A percentile compares a stretch with the other conserved stretches of the same genome.
Evolutionary conservation across 2,888 invertebrate genomes (phyloP).

Genomic region (Buathra laborator): DNA sequence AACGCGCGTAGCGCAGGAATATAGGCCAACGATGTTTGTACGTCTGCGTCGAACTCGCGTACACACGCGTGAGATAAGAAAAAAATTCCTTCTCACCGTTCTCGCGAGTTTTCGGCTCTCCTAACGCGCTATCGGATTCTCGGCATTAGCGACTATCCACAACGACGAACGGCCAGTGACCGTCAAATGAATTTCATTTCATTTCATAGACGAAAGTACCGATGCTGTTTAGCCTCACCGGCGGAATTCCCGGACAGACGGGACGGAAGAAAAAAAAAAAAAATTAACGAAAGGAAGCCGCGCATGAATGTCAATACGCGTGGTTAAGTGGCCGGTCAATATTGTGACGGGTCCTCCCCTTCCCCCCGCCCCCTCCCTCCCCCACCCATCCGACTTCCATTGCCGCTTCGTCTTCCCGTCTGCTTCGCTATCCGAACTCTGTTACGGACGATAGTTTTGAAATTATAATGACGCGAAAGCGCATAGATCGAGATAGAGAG

Average conservation of each 20-base stretch:
- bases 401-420: conserved; percentile 12
- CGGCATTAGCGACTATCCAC: conserved; percentile 52
- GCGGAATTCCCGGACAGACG: conserved; percentile 28
- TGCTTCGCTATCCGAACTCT: conserved; percentile 28
- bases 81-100: conserved; percentile 55
- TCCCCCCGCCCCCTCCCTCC: not conserved
- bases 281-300: conserved; percentile 54
- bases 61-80: conserved; percentile 63
- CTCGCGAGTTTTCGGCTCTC: conserved; percentile 26
- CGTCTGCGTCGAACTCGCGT: not conserved
- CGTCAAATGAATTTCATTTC: conserved; percentile 9
- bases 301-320: conserved; percentile 63
- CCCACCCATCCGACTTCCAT: too few species aligned
- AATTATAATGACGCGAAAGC: conserved; percentile 61
- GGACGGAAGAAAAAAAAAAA: not conserved
- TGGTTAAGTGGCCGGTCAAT: conserved; percentile 64
- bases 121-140: conserved; percentile 45
- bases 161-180: conserved; percentile 2
- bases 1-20: conserved; percentile 49
- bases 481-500: not conserved
- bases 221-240: conserved; percentile 5
- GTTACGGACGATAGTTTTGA: conserved; percentile 53
- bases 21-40: conserved; percentile 67
- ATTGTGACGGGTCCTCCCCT: conserved; percentile 41
- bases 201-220: not conserved